These are phyloP conservation scores for Nyctibius bracteatus DNA, from an alignment of 2,113 vertebrate genomes.

Conservation along the genomic window DNA sequence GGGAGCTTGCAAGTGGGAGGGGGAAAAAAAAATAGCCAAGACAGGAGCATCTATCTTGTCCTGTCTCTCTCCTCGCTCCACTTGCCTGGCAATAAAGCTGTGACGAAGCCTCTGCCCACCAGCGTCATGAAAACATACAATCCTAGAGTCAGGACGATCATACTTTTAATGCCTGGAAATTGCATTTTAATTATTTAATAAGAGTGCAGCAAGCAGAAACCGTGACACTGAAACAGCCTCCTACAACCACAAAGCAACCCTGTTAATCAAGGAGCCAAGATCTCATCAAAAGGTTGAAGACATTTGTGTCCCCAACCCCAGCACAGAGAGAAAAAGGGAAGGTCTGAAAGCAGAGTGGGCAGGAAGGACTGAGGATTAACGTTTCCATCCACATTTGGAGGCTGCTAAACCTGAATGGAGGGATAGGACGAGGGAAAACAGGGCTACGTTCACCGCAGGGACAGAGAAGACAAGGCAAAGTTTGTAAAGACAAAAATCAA, in stretches of 20 bases:
- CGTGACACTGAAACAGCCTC: constrained; percentile 10
- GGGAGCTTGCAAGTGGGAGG: neutral
- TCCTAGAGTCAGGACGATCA: neutral
- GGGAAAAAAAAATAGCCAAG: neutral
- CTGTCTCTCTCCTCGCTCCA: fast-evolving
- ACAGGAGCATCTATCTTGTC: neutral
- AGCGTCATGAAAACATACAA: neutral
- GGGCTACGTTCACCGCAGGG: fast-evolving
- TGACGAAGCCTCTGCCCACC: neutral
- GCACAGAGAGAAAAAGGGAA: fast-evolving
- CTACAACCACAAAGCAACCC: neutral
- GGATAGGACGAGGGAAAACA: neutral
- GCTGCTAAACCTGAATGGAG: neutral
- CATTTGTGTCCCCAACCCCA: fast-evolving
- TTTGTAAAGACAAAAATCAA: neutral
- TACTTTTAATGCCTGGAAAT: neutral
- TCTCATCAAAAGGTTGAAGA: neutral
- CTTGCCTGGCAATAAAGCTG: neutral
- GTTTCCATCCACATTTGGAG: fast-evolving
- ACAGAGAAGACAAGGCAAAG: neutral
- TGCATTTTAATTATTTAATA: constrained; percentile 30
- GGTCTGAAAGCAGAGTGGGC: neutral
- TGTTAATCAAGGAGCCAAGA: neutral
- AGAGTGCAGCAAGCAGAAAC: neutral
- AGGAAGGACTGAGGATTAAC: neutral